phyloP scores from a whole-genome alignment of 2,797 vertebrate genomes.

The Acanthurus leucopareius region DNA sequence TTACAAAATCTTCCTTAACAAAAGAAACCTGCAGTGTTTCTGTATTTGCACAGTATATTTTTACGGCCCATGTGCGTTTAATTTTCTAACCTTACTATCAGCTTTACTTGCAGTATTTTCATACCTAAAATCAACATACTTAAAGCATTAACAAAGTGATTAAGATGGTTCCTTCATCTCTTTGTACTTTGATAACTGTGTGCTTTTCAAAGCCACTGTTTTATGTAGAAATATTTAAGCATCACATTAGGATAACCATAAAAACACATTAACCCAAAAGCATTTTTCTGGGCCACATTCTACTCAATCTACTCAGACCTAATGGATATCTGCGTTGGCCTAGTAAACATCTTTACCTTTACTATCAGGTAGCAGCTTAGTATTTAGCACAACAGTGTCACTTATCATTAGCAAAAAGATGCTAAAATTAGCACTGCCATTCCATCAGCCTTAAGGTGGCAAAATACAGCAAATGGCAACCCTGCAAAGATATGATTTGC shows the following conservation, averaged over 20 bases:
- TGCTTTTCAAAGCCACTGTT: neutral
- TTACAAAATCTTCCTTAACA: too few species aligned
- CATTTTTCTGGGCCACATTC: neutral
- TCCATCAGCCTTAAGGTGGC: slow-evolving; percentile 8
- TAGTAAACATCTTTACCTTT: slow-evolving; percentile 15
- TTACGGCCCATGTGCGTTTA: too few species aligned
- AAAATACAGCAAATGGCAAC: slow-evolving; percentile 27
- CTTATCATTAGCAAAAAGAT: slow-evolving; percentile 59
- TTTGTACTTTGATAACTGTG: neutral
- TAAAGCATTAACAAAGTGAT: neutral
- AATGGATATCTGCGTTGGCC: neutral
- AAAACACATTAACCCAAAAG: neutral
- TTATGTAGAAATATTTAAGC: neutral
- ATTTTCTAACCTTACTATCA: neutral
- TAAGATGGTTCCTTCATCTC: neutral
- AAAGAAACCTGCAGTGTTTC: neutral
- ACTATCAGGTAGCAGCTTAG: slow-evolving; percentile 40
- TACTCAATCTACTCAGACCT: neutral
- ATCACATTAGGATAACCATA: neutral
- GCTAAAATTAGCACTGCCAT: slow-evolving; percentile 49
- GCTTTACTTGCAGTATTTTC: neutral
- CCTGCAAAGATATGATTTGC: neutral
- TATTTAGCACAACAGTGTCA: slow-evolving; percentile 55
- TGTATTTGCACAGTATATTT: neutral
- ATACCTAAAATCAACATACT: neutral